A percentile compares a stretch with the other conserved stretches of the same genome.
Conservation (phyloP, 1,140 invertebrate genomes). For the Lethocerus indicus region DNA sequence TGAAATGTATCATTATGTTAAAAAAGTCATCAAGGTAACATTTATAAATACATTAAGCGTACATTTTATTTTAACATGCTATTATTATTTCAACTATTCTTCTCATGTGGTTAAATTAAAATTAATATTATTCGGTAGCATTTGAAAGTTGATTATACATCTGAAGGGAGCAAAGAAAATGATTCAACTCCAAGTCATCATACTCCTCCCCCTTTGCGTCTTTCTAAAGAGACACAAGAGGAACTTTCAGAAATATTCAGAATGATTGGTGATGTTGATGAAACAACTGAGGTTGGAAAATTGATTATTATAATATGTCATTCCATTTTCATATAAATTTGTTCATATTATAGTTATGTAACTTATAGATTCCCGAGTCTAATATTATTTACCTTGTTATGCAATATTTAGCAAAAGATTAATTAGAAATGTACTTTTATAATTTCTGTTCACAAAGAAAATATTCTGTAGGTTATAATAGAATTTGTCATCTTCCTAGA, state of each 20-base stretch:
- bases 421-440: too few relatives aligned
- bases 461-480: too few relatives aligned
- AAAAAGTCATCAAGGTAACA: slow-evolving; percentile 18
- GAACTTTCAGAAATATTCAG: slow-evolving; percentile 79
- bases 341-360: too few relatives aligned
- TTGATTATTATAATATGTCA: slow-evolving; percentile 12
- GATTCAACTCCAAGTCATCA: slow-evolving; percentile 1
- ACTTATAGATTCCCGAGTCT: too few relatives aligned
- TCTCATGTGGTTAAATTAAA: neutral
- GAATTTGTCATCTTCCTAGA: too few relatives aligned
- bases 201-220: slow-evolving; percentile 19
- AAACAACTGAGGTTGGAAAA: slow-evolving; percentile 69
- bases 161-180: neutral
- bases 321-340: neutral
- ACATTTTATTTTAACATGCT: neutral
- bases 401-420: too few relatives aligned
- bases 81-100: neutral
- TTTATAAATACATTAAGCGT: neutral
- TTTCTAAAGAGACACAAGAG: slow-evolving; percentile 61
- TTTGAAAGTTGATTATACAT: slow-evolving; percentile 10
- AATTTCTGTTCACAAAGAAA: too few relatives aligned
- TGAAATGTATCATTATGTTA: slow-evolving; percentile 13
- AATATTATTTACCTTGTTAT: too few relatives aligned
- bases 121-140: slow-evolving; percentile 6
- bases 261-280: slow-evolving; percentile 78